A percentile compares a stretch with the other conserved stretches of the same genome.
Evolutionary conservation across 2,113 vertebrate species (phyloP).

Genomic region (Poicephalus meyeri): DNA sequence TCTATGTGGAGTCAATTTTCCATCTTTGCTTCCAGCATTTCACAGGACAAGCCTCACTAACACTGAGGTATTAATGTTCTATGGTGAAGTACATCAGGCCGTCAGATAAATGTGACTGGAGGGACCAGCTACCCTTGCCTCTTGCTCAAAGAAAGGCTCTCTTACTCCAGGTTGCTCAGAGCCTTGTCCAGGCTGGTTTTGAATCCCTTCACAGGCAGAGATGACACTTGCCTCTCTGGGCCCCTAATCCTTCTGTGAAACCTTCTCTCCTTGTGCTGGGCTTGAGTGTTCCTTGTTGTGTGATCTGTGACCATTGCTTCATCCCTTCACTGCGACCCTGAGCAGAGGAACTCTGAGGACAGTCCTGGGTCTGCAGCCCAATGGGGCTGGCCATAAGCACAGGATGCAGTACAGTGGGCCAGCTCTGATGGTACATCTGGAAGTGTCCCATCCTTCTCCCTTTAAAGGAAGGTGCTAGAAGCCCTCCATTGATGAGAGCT

Average conservation of each 20-base stretch:
- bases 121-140: background rate
- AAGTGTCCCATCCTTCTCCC: background rate
- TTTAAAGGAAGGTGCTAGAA: background rate
- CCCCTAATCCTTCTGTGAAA: background rate
- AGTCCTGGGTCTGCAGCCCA: background rate
- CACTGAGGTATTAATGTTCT: background rate
- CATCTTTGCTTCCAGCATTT: background rate
- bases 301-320: background rate
- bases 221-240: background rate
- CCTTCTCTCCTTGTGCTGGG: background rate
- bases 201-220: background rate
- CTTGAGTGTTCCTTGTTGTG: background rate
- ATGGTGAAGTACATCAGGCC: background rate
- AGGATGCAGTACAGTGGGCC: background rate
- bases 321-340: background rate
- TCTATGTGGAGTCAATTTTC: background rate
- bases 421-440: rapidly evolving
- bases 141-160: background rate
- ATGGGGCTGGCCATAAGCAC: background rate
- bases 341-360: background rate
- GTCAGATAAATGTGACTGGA: background rate
- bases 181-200: background rate
- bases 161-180: background rate
- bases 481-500: background rate
- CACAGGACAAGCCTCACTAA: background rate